A percentile compares a stretch with the other conserved stretches of the same genome.
phyloP scores from a whole-genome alignment of 2,797 vertebrate genomes.

The Danio aesculapii region DNA sequence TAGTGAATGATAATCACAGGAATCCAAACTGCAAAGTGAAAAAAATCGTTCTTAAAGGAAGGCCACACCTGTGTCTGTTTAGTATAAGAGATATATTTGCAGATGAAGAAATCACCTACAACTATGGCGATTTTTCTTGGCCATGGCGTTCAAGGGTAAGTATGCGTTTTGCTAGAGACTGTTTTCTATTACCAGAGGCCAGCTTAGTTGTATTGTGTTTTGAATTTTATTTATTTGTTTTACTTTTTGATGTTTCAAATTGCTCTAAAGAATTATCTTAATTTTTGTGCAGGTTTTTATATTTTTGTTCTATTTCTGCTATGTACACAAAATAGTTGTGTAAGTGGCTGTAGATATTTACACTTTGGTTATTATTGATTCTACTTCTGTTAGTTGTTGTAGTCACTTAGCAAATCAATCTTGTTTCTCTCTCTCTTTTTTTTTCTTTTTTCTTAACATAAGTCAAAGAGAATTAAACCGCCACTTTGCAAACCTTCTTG shows the following conservation, averaged over 20 bases:
- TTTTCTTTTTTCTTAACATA: too few species aligned
- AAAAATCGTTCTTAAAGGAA: not conserved
- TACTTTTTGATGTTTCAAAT: not conserved
- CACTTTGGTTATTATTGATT: not conserved
- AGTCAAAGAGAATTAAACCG: too few species aligned
- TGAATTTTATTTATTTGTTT: not conserved
- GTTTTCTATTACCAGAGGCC: not conserved
- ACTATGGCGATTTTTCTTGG: not conserved
- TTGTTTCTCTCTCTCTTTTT: too few species aligned
- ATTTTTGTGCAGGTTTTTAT: too few species aligned
- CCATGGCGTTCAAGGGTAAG: not conserved
- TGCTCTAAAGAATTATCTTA: not conserved
- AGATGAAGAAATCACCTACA: not conserved
- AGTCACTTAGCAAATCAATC: too few species aligned
- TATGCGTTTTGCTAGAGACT: not conserved
- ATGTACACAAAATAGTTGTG: not conserved
- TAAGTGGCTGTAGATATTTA: not conserved
- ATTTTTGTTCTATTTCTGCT: not conserved
- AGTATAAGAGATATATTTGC: not conserved
- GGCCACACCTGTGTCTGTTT: not conserved
- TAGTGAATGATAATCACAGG: not conserved
- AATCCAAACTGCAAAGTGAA: conserved; percentile 8
- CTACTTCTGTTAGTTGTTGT: not conserved
- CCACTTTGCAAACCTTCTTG: not conserved
- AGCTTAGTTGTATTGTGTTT: not conserved